Evolutionary conservation across 2,113 vertebrate species (phyloP), one percentile per base, ranked within the genome.

Genomic region (Sapajus apella): DNA sequence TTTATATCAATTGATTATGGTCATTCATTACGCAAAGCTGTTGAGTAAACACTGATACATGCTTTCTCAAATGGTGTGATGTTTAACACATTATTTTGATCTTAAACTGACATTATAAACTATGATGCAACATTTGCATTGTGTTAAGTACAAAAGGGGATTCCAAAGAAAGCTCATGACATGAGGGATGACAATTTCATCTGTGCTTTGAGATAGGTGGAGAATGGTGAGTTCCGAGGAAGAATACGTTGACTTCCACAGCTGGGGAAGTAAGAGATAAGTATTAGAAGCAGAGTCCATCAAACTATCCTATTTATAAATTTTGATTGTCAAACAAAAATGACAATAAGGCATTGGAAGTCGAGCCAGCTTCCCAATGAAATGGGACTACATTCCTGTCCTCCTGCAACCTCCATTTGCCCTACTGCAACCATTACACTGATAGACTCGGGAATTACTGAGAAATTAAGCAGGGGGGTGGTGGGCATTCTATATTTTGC

Each of bases 1-100:
- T 84, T 11, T 11, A 3, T 58, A 16, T 50, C 10, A 3, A 37
- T 35, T 66, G 25, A 52, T 68, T 90, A 32, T 21, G 1, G 21
- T 70, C 32, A 68, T 25, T 96, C 70, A 8, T 85, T 85, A 81
- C 45, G 50, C 32, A 81, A 86, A 84, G 35, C 14, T 88, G 2
- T 79, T 85, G 18, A 40, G 43, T 47, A 82, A 77, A 91, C 5
- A n/a, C 4, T 20, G 21, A 45, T 18, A 21, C 12, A 66, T 27
- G 52, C 14, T 76, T 87, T 37, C 47, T 92, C 73, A 70, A 58
- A 68, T 50, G 25, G 8, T 35, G 50, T 83, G 32, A 37, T 64
- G 13, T 66, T 89, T 87, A 92, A 85, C 32, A 90, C 23, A 77
- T 70, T 45, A 50, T 56, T 91, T 96, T 96, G 85, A 43, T 91